These are phyloP conservation scores for Microtus ochrogaster DNA, from an alignment of 2,113 vertebrate species.

Conservation along the genomic window DNA sequence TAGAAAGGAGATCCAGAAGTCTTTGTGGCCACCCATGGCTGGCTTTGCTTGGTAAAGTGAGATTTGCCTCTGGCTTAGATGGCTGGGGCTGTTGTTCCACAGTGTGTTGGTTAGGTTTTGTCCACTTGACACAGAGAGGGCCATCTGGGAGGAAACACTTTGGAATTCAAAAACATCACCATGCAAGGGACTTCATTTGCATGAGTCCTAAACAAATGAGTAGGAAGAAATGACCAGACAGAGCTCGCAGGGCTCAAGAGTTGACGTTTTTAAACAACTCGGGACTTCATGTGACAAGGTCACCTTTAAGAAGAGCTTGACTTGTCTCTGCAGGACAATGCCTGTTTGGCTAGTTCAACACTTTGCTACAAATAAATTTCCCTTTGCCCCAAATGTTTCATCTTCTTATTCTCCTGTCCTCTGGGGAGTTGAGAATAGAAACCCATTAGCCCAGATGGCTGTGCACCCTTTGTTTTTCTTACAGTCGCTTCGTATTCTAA, in stretches of 20 bases:
- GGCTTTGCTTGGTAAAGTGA: not conserved
- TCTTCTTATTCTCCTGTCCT: not conserved
- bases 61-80: not conserved
- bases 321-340: not conserved
- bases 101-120: not conserved
- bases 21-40: not conserved
- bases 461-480: constrained; percentile 7
- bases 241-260: not conserved
- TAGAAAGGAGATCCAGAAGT: constrained; percentile 14
- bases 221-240: not conserved
- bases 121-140: not conserved
- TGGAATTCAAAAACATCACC: not conserved
- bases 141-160: not conserved
- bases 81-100: not conserved
- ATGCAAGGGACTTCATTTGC: not conserved
- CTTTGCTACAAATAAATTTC: not conserved
- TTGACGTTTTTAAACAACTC: not conserved
- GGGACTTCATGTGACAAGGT: not conserved
- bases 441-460: not conserved
- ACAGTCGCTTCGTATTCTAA: not conserved
- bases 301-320: not conserved
- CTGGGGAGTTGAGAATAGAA: constrained; percentile 32
- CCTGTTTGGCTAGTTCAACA: not conserved
- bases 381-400: not conserved
- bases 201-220: not conserved